Evolutionary conservation across 2,113 vertebrate genomes (phyloP).

Genomic region (Xerus inauris): DNA sequence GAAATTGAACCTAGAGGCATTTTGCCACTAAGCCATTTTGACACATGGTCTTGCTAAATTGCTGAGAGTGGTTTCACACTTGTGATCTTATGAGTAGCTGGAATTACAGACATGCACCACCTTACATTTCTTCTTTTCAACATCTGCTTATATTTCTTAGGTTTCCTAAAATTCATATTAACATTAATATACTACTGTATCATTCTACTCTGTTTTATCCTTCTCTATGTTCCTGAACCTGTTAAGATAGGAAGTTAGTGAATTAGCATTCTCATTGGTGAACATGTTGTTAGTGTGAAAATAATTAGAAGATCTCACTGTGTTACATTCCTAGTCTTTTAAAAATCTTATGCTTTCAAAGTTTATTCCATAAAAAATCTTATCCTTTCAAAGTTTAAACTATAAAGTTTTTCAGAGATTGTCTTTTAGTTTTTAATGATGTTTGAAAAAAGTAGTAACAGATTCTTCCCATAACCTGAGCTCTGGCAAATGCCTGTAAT

Average conservation of each 20-base stretch:
- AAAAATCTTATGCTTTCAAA: not conserved
- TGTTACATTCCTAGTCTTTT: too few relatives aligned
- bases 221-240: slow-evolving; percentile 94
- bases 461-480: too few relatives aligned
- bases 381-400: not conserved
- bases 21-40: not conserved
- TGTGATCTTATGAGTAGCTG: not conserved
- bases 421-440: not conserved
- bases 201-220: slow-evolving; percentile 85
- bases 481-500: too few relatives aligned
- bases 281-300: slow-evolving; percentile 83
- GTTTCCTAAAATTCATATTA: slow-evolving; percentile 91
- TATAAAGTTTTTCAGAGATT: not conserved
- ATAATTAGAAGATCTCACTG: not conserved
- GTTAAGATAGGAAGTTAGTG: slow-evolving; percentile 82
- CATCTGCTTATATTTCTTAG: slow-evolving; percentile 92
- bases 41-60: not conserved
- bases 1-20: not conserved
- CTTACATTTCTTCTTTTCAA: slow-evolving; percentile 90
- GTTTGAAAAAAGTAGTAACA: not conserved
- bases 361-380: too few relatives aligned
- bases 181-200: slow-evolving; percentile 88
- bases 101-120: not conserved
- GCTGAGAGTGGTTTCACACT: not conserved
- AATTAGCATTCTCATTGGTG: slow-evolving; percentile 81